Evolutionary conservation across 2,113 vertebrate species (phyloP).

Genomic region (Prionailurus bengalensis): DNA sequence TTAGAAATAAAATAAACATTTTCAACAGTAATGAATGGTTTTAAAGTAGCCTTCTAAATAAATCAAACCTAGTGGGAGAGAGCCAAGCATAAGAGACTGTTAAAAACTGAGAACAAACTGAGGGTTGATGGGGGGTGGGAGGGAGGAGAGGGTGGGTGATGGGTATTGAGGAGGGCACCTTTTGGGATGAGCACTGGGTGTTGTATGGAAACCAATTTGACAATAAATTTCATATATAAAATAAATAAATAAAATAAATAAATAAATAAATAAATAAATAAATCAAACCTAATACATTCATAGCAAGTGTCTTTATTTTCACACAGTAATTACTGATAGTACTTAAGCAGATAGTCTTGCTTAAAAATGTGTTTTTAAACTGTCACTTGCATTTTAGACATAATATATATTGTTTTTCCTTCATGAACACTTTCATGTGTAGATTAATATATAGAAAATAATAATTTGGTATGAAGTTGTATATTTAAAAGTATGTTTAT

Average conservation of each 20-base stretch:
- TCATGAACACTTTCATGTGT: background rate
- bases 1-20: background rate
- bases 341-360: background rate
- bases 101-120: too few species aligned
- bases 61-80: background rate
- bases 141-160: too few species aligned
- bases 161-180: too few species aligned
- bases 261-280: background rate
- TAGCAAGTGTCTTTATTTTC: background rate
- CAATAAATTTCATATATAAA: too few species aligned
- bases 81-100: too few species aligned
- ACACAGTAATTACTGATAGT: background rate
- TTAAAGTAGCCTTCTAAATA: conserved; percentile 3
- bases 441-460: conserved; percentile 1
- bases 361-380: background rate
- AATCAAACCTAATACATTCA: background rate
- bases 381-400: background rate
- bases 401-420: background rate
- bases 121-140: too few species aligned
- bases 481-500: background rate
- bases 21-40: background rate
- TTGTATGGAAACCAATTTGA: too few species aligned
- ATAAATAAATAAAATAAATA: too few species aligned
- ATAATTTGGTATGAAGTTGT: background rate
- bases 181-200: too few species aligned